Percentiles rank a stretch among this genome's conserved stretches.
phyloP scores from a whole-genome alignment of 2,888 invertebrate genomes.

The Drosophila bunnanda region DNA sequence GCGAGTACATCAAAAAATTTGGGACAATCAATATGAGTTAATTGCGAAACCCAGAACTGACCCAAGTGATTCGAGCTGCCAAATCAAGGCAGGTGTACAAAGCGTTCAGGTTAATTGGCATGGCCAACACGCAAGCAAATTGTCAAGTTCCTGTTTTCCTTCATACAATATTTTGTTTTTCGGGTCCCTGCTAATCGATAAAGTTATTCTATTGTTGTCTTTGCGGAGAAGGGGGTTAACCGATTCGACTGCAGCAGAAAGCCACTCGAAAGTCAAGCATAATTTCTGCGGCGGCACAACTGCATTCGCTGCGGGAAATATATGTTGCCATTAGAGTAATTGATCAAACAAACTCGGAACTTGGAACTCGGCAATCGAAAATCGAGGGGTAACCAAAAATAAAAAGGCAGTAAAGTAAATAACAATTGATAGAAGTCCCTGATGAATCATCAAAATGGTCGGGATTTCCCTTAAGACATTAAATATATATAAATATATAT shows the following conservation, averaged over 20 bases:
- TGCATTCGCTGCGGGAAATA: conserved; percentile 28
- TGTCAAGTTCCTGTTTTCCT: conserved; percentile 51
- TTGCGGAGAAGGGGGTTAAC: conserved; percentile 28
- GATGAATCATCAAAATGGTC: neutral
- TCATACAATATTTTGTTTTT: conserved; percentile 27
- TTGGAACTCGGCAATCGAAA: conserved; percentile 38
- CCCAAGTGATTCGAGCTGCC: conserved; percentile 43
- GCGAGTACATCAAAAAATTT: conserved; percentile 52
- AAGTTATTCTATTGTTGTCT: conserved; percentile 64
- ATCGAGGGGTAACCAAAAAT: conserved; percentile 57
- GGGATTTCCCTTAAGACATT: too few relatives aligned
- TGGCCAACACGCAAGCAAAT: conserved; percentile 64
- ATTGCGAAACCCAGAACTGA: conserved; percentile 62
- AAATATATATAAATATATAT: neutral
- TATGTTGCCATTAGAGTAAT: conserved; percentile 65
- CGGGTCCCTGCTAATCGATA: conserved; percentile 65
- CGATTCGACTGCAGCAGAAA: conserved; percentile 11
- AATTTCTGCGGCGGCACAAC: conserved; percentile 44
- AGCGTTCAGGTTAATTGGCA: conserved; percentile 64
- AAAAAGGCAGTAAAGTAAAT: conserved; percentile 40
- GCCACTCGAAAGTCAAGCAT: conserved; percentile 44
- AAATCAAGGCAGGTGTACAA: conserved; percentile 71
- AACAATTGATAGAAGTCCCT: neutral
- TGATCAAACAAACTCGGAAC: conserved; percentile 79
- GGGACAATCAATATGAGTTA: conserved; percentile 77